phyloP scores from a whole-genome alignment of 2,797 vertebrate genomes.

The Spea hammondii region DNA sequence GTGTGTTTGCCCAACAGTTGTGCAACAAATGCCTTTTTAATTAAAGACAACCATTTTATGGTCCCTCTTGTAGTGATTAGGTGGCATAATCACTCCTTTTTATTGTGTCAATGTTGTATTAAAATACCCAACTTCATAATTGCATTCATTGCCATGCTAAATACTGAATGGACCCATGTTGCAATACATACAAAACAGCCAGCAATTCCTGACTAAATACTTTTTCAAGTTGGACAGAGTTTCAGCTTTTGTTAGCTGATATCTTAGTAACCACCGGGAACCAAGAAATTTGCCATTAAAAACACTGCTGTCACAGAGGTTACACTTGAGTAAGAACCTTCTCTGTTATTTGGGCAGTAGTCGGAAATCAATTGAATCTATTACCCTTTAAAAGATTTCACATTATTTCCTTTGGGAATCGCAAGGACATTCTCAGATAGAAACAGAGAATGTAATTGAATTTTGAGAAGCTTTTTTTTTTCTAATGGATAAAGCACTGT shows the following conservation, averaged over 20 bases:
- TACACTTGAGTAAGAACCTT: slow-evolving; percentile 35
- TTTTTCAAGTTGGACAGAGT: not conserved
- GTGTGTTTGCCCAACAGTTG: no score
- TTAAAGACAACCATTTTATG: no score
- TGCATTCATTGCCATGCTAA: no score
- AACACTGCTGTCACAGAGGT: slow-evolving; percentile 21
- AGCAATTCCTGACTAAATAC: not conserved
- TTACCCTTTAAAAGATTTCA: slow-evolving; percentile 41
- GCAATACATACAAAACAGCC: not conserved
- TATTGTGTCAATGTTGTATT: no score
- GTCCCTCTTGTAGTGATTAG: no score
- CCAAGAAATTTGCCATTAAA: slow-evolving; percentile 1
- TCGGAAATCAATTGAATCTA: slow-evolving; percentile 37
- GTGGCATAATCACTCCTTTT: no score
- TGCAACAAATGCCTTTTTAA: no score
- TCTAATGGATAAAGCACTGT: slow-evolving; percentile 21
- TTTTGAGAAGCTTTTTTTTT: slow-evolving; percentile 39
- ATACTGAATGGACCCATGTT: no score
- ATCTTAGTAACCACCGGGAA: slow-evolving; percentile 20
- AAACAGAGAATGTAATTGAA: slow-evolving; percentile 33
- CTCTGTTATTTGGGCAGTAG: slow-evolving; percentile 8
- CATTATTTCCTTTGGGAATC: slow-evolving; percentile 48
- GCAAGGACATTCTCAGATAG: slow-evolving; percentile 25
- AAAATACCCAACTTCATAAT: no score
- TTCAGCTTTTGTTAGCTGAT: slow-evolving; percentile 6